A percentile compares a stretch with the other conserved stretches of the same genome.
These are phyloP conservation scores for Beroe forskalii DNA, from an alignment of 37 sponge, comb jelly and placozoan genomes.

Conservation along the genomic window DNA sequence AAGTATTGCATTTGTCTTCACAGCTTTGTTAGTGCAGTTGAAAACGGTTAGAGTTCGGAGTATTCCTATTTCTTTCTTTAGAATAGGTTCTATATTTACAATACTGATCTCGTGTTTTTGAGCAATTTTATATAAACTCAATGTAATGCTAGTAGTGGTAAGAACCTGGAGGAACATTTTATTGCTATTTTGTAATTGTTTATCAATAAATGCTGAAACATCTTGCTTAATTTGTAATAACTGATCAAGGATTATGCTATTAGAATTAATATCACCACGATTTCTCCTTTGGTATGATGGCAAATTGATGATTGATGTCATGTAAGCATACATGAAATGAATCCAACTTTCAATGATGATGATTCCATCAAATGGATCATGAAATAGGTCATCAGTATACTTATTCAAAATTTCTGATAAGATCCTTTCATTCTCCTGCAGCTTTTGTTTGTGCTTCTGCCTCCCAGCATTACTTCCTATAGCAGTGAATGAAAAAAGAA, in stretches of 20 bases:
- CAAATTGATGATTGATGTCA: background rate
- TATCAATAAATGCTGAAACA: background rate
- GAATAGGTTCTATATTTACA: background rate
- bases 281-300: conserved; percentile 52
- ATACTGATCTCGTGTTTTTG: background rate
- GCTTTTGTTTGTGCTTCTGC: conserved; percentile 26
- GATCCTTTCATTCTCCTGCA: background rate
- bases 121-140: conserved; percentile 16
- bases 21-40: background rate
- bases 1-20: conserved; percentile 26
- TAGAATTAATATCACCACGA: background rate
- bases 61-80: conserved; percentile 1
- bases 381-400: background rate
- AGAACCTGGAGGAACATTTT: conserved; percentile 21
- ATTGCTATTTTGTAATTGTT: conserved; percentile 3
- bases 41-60: conserved; percentile 3
- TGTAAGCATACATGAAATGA: conserved; percentile 59
- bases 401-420: background rate
- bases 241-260: background rate
- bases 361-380: conserved; percentile 44
- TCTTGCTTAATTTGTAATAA: background rate
- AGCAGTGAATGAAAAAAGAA: background rate
- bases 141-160: conserved; percentile 3
- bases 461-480: background rate
- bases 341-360: conserved; percentile 10